Conservation (phyloP, 2,113 vertebrate genomes). For the Sarotherodon lohbergeri region DNA sequence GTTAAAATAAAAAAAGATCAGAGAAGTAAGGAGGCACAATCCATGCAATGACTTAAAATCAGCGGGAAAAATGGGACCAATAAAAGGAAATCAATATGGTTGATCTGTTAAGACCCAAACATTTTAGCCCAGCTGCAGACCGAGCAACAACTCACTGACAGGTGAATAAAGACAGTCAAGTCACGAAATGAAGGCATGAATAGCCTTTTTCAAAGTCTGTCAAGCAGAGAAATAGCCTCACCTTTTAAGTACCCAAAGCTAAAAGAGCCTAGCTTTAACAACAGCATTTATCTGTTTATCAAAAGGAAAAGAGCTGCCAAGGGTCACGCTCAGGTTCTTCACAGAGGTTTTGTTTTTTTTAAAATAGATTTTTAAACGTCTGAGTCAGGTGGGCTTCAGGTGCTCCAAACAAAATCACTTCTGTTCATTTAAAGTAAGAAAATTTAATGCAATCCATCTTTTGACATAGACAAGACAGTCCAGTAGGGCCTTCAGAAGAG, state of each 20-base stretch:
- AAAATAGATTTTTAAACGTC: not conserved
- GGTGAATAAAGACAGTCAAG: not conserved
- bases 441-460: not conserved
- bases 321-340: not conserved
- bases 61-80: fast-evolving
- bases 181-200: not conserved
- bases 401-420: not conserved
- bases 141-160: not conserved
- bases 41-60: not conserved
- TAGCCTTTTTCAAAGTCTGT: not conserved
- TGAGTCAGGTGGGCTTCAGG: not conserved
- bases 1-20: not conserved
- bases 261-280: not conserved
- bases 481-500: not conserved
- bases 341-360: not conserved
- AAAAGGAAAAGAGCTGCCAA: not conserved
- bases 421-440: not conserved
- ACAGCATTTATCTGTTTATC: not conserved
- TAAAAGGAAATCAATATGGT: not conserved
- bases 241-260: not conserved
- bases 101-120: not conserved
- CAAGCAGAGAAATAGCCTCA: not conserved
- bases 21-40: not conserved
- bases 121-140: not conserved
- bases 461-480: not conserved